These are phyloP conservation scores for Scaeva pyrastri DNA, from an alignment of 2,888 invertebrate species.

Conservation along the genomic window DNA sequence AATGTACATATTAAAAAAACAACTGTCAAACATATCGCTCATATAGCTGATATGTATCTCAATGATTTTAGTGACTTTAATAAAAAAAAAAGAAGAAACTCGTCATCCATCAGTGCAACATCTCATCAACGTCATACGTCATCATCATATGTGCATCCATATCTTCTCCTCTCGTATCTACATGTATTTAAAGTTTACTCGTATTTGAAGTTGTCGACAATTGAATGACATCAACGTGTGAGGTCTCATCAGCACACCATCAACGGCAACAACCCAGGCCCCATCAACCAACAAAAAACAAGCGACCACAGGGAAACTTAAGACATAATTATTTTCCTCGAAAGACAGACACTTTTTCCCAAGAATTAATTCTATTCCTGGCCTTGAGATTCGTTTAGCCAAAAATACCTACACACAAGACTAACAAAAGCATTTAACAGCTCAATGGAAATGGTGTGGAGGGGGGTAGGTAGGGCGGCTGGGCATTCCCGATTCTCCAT, in stretches of 20 bases:
- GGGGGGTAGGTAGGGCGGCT: neutral
- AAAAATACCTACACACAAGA: constrained; percentile 13
- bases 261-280: constrained; percentile 30
- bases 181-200: constrained; percentile 33
- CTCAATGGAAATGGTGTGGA: neutral
- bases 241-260: constrained; percentile 62
- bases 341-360: constrained; percentile 63
- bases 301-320: constrained; percentile 40
- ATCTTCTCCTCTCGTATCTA: neutral
- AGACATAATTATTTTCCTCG: constrained; percentile 60
- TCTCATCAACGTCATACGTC: constrained; percentile 50
- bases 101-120: constrained; percentile 57
- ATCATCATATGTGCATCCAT: constrained; percentile 39
- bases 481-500: too few species aligned
- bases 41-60: neutral
- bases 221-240: constrained; percentile 74
- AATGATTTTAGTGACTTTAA: neutral
- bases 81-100: constrained; percentile 24
- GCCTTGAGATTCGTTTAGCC: constrained; percentile 45
- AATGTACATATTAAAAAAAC: constrained; percentile 26
- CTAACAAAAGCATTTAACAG: constrained; percentile 21
- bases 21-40: constrained; percentile 47
- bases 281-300: neutral
- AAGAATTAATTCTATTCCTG: constrained; percentile 73
- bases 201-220: constrained; percentile 67